Base-by-base conservation (phyloP, 2,113 vertebrate genomes). In the Chlorodrepanis virens region DNA sequence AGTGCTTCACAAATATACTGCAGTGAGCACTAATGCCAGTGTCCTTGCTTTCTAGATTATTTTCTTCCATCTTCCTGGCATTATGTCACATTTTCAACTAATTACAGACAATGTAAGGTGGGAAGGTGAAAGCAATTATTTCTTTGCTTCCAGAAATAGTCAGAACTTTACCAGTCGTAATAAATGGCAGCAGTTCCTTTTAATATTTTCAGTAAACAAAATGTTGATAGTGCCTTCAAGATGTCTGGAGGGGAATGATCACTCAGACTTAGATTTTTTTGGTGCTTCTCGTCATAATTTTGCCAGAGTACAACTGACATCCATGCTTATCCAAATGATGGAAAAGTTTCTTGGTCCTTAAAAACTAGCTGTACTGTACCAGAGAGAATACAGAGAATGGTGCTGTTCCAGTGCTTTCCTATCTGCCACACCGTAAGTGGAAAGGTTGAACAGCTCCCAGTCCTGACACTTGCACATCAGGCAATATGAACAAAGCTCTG, bases 41-140 rank as follows among this genome's bases (percentile, higher is more conserved):
- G 77, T 27, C 80, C 63, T 47, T 76, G 37, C 54, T 92, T 87
- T 87, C 60, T 76, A 19, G 67, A 54, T 71, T 93, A 25, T 87
- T 78, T 94, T 82, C 44, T 88, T 84, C 54, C 23, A 31, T 71
- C 77, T 87, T 85, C 70, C 37, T 71, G 75, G 16, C 77, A 39
- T 93, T 85, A 76, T 77, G 77, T 91, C 39, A 5, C 31, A 67
- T 95, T 95, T 96, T 90, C 81, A 59, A 35, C 90, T 96, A 90
- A 61, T 90, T 89, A 37, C 3, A 53, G 76, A 39, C 67, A 95
- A 90, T 22, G 4, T 47, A 35, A 47, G 49, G 77, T 84, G 25
- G 52, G 19, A 78, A 74, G 59, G 50, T 63, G 56, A 92, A 37
- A 60, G 37, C 60, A 91, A 54, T 78, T 68, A 89, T 91, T 91